Conservation (phyloP, 2,888 invertebrate species). For the Drosophila infuscata region DNA sequence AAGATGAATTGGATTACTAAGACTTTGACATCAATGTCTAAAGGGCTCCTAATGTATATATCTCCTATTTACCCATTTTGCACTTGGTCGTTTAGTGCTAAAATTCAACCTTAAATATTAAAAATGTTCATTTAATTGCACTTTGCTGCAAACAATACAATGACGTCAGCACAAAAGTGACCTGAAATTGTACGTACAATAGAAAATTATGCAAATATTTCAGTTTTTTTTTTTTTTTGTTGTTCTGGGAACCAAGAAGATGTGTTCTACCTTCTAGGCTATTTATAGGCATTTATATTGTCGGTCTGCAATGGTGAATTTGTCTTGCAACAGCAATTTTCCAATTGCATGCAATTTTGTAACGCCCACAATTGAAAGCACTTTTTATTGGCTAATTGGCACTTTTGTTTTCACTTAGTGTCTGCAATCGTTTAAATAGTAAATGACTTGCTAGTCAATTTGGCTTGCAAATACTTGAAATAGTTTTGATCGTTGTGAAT, state of each 20-base stretch:
- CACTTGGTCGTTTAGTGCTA: slow-evolving; percentile 21
- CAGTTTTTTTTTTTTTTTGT: slow-evolving; percentile 17
- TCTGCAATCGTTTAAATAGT: neutral
- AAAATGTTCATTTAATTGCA: slow-evolving; percentile 21
- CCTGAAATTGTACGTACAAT: slow-evolving; percentile 17
- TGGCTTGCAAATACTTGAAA: slow-evolving; percentile 20
- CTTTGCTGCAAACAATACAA: slow-evolving; percentile 18
- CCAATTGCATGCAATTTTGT: slow-evolving; percentile 59
- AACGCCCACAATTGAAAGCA: slow-evolving; percentile 39
- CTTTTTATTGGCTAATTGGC: slow-evolving; percentile 43
- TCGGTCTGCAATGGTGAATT: slow-evolving; percentile 51
- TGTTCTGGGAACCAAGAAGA: slow-evolving; percentile 48
- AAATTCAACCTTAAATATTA: slow-evolving; percentile 14
- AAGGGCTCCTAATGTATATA: neutral
- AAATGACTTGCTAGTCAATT: slow-evolving; percentile 3
- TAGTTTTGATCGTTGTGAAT: slow-evolving; percentile 5
- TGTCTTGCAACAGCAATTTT: slow-evolving; percentile 45
- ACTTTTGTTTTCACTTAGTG: slow-evolving; percentile 50
- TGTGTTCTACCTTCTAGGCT: slow-evolving; percentile 64
- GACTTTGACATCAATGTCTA: neutral
- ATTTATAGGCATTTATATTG: slow-evolving; percentile 64
- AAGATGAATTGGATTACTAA: neutral
- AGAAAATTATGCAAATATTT: slow-evolving; percentile 58
- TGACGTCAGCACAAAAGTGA: slow-evolving; percentile 31
- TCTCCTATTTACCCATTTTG: slow-evolving; percentile 62